Base-by-base conservation (phyloP, 2,113 vertebrate genomes). In the Lagopus leucura region DNA sequence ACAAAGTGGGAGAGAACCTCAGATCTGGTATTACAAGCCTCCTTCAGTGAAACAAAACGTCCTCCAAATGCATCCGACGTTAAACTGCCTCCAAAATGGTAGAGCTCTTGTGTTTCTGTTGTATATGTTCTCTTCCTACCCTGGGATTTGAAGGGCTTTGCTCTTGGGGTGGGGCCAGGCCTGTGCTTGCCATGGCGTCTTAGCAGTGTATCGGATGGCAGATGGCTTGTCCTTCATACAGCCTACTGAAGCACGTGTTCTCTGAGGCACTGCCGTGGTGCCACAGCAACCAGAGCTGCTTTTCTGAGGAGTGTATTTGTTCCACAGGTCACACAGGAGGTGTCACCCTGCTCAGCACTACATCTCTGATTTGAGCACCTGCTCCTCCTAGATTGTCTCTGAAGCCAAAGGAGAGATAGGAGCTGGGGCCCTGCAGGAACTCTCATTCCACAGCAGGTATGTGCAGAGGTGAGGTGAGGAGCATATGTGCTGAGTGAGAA, bases 131-230 rank as follows among this genome's bases (percentile, higher is more conserved):
- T 80, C 20, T 54, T 45, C 15, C 64, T 50, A 27, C 20, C 34
- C 54, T 79, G 48, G 21, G 38, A 6, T 73, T 83, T 69, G 54
- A 91, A 89, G 38, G 34, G 27, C 24, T 73, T 80, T 34, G 14
- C 10, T 65, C 4, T 43, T 20, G 71, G 48, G 14, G 5, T 47
- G 38, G 34, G 12, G 18, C 25, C 40, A 67, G 47, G 30, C 20
- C 17, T 69, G 47, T 64, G 22, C 28, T 70, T 61, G 30, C 11
- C 69, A 6, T 52, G 36, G 47, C 14, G 47, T 76, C 69, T 40
- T 42, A 71, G 52, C n/a, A 25, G 22, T 4, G 8, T 10, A 21
- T 45, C 21, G 32, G 57, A 22, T 1, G 0, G 22, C 0, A 0
- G 67, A 58, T 32, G 22, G 13, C 15, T 76, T 89, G 28, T 69